phyloP scores from a whole-genome alignment of 2,797 vertebrate genomes.

The Carapus acus region DNA sequence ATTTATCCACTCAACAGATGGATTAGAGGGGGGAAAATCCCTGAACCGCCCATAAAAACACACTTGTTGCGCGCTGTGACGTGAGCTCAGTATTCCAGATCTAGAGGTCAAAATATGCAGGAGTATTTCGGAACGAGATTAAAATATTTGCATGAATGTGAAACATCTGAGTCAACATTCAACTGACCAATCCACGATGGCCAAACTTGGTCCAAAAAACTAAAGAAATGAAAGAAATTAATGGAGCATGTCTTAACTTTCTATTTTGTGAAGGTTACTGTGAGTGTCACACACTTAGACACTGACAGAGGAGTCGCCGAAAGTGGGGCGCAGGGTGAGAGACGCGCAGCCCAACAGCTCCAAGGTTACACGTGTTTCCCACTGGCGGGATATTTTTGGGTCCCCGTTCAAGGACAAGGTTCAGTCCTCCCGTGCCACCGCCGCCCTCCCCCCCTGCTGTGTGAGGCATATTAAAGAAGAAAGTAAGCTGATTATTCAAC shows the following conservation, averaged over 20 bases:
- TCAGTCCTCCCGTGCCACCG: constrained; percentile 1
- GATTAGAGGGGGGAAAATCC: constrained; percentile 61
- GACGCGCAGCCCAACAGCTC: no score
- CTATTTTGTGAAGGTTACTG: no score
- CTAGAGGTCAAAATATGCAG: constrained; percentile 5
- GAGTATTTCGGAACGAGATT: not conserved
- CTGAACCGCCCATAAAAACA: constrained; percentile 48
- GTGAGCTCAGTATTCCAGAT: constrained; percentile 5
- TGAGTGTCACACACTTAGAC: no score
- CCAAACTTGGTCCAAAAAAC: no score
- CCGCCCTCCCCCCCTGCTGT: no score
- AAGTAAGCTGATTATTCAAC: constrained; percentile 55
- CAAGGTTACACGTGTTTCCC: not conserved
- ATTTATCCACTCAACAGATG: constrained; percentile 48
- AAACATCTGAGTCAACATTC: no score
- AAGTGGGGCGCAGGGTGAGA: no score
- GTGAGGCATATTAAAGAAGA: constrained; percentile 24
- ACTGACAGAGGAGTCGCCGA: no score
- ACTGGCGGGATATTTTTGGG: not conserved
- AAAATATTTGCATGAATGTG: not conserved
- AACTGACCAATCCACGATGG: no score
- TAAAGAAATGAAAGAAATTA: no score
- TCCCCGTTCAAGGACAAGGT: constrained; percentile 8
- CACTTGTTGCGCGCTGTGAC: constrained; percentile 40
- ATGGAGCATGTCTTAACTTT: no score